Evolutionary conservation across 2,888 invertebrate genomes (phyloP).

Genomic region (Cosmia trapezina): DNA sequence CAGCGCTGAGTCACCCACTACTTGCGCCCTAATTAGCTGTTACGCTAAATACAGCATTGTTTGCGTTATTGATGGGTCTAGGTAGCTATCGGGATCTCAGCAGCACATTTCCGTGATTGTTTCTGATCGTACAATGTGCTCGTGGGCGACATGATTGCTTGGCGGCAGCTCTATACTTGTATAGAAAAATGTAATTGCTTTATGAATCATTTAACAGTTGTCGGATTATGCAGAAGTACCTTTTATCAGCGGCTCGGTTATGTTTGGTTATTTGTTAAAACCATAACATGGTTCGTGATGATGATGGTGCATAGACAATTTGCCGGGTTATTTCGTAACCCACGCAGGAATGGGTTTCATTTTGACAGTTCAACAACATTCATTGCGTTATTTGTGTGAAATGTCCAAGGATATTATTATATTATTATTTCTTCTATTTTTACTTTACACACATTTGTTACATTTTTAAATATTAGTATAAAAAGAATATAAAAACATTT

Average conservation of each 20-base stretch:
- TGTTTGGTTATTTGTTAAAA: conserved; percentile 4
- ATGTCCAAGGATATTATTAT: too few species aligned
- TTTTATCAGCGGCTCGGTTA: conserved; percentile 25
- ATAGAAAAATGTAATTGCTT: conserved; percentile 66
- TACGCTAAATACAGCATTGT: conserved; percentile 61
- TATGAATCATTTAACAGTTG: conserved; percentile 66
- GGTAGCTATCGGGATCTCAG: conserved; percentile 52
- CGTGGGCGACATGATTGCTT: conserved; percentile 66
- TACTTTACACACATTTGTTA: too few species aligned
- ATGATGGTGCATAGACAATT: background rate
- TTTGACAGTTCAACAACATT: too few species aligned
- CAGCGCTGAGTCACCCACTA: conserved; percentile 35
- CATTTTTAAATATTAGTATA: too few species aligned
- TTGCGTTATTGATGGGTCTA: conserved; percentile 60
- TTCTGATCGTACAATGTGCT: conserved; percentile 57
- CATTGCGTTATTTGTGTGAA: too few species aligned
- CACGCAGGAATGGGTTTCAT: too few species aligned
- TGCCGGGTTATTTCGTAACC: too few species aligned
- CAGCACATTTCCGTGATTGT: conserved; percentile 67
- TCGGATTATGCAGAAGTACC: conserved; percentile 46
- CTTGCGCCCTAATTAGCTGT: conserved; percentile 49
- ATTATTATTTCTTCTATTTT: too few species aligned
- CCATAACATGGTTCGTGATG: background rate
- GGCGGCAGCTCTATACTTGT: conserved; percentile 60
- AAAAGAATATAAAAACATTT: too few species aligned